phyloP scores from a whole-genome alignment of 2,888 invertebrate genomes.

The Plebejus melissa region DNA sequence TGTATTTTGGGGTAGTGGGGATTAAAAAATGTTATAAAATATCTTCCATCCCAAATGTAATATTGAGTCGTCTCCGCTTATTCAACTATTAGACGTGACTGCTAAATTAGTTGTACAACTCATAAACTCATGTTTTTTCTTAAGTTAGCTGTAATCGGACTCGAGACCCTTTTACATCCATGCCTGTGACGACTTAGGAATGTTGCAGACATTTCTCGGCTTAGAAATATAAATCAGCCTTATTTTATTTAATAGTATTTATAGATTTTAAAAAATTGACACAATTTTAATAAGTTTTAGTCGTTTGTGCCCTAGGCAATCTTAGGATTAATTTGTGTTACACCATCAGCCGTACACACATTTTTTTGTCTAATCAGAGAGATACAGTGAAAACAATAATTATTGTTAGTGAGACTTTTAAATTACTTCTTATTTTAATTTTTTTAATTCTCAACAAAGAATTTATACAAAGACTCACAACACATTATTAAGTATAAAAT shows the following conservation, averaged over 20 bases:
- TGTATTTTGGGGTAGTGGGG: not conserved
- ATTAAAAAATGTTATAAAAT: not conserved
- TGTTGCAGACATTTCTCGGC: not conserved
- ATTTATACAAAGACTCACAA: not conserved
- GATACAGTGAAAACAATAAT: not conserved
- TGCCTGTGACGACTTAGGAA: not conserved
- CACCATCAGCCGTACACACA: not conserved
- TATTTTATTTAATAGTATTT: conserved; percentile 21
- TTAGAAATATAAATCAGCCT: conserved; percentile 14
- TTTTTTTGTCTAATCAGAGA: not conserved
- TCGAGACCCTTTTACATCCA: not conserved
- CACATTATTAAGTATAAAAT: not conserved
- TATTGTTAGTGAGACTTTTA: not conserved
- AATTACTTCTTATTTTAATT: not conserved
- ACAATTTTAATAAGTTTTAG: conserved; percentile 27
- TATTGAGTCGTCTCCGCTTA: not conserved
- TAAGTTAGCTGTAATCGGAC: not conserved
- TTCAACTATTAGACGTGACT: conserved; percentile 19
- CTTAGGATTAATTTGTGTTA: conserved; percentile 17
- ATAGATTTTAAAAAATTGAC: conserved; percentile 23
- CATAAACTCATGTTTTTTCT: not conserved
- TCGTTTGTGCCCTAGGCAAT: conserved; percentile 24
- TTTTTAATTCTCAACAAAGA: not conserved
- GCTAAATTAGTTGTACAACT: conserved; percentile 16
- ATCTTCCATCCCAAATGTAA: conserved; percentile 27